Evolutionary conservation across 2,888 invertebrate genomes (phyloP).

Genomic region (Vanessa cardui): DNA sequence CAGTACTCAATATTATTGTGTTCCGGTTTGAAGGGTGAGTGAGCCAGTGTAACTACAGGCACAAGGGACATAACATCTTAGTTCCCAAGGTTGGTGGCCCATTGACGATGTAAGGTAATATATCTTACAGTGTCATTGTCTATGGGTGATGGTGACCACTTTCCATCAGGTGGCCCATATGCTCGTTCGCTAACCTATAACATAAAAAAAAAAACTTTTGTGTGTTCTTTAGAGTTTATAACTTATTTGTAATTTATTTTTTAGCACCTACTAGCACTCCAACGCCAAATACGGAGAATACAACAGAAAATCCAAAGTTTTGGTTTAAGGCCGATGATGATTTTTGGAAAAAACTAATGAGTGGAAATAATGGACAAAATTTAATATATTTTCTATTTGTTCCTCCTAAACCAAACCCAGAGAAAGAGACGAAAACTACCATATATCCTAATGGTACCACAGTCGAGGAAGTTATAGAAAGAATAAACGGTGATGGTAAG

Average conservation of each 20-base stretch:
- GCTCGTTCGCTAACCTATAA: too few relatives aligned
- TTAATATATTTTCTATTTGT: slow-evolving; percentile 52
- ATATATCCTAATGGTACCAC: slow-evolving; percentile 60
- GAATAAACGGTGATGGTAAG: slow-evolving; percentile 28
- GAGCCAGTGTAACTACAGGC: too few relatives aligned
- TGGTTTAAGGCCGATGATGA: slow-evolving; percentile 33
- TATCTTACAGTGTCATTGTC: too few relatives aligned
- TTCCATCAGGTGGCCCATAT: too few relatives aligned
- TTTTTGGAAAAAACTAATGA: slow-evolving; percentile 44
- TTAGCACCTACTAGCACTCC: neutral
- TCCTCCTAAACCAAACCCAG: slow-evolving; percentile 46
- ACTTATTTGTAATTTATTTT: neutral
- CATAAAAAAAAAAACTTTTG: too few relatives aligned
- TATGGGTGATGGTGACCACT: too few relatives aligned
- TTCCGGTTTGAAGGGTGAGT: too few relatives aligned
- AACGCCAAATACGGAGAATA: slow-evolving; percentile 9
- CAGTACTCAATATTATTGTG: too few relatives aligned
- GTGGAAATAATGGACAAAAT: slow-evolving; percentile 40
- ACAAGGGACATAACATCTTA: too few relatives aligned
- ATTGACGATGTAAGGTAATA: too few relatives aligned
- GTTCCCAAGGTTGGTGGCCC: too few relatives aligned
- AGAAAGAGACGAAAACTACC: slow-evolving; percentile 51
- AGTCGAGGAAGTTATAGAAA: slow-evolving; percentile 51
- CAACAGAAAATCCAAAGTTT: slow-evolving; percentile 2
- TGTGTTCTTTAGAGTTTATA: too few relatives aligned